Evolutionary conservation across 1,140 invertebrate genomes (phyloP), one percentile per base, ranked within the genome.

Genomic region (Sycobia sp.): DNA sequence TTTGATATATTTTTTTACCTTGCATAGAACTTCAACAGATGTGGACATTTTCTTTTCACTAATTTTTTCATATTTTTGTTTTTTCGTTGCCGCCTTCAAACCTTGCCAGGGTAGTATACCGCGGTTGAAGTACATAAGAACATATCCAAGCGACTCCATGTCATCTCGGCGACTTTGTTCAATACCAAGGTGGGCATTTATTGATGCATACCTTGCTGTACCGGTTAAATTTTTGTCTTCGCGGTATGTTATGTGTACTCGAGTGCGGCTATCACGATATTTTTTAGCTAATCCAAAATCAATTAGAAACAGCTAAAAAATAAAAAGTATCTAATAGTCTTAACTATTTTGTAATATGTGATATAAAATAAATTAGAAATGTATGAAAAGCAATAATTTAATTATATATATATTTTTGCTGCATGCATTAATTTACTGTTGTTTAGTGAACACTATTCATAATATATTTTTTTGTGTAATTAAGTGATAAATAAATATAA

Each of bases 31-130:
- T 86, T 97, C 95, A 61, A 97, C 91, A 36, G 95, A 92, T 14
- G 95, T 97, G 23, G 94, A 95, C 94, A 97, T 97, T 84, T 97
- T 97, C 83, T 97, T 96, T 82, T 97, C 95, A 81, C 93, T 96
- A 75, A 97, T 97, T 81, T 95, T 94, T 80, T 97, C 95, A 81
- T 97, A 97, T 75, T 97, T 97, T 77, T 97, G 95, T 79, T 95
- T 95, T 83, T 97, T 97, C 11, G 91, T 97, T 49, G 92, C 93
- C 62, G 95, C 95, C 81, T 94, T 94, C 62, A 96, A 85, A 50
- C 94, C 94, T 83, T 96, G 94, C 94, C 94, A 97, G 22, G 95
- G 95, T 71, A 98, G 83, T 62, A 90, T 91, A 54, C 94, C 94
- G 69, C 94, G 86, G 83, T 93, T 93, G 80, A 97, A 97, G 83